Conservation (phyloP, 2,888 invertebrate species). For the Drosophila colorata region DNA sequence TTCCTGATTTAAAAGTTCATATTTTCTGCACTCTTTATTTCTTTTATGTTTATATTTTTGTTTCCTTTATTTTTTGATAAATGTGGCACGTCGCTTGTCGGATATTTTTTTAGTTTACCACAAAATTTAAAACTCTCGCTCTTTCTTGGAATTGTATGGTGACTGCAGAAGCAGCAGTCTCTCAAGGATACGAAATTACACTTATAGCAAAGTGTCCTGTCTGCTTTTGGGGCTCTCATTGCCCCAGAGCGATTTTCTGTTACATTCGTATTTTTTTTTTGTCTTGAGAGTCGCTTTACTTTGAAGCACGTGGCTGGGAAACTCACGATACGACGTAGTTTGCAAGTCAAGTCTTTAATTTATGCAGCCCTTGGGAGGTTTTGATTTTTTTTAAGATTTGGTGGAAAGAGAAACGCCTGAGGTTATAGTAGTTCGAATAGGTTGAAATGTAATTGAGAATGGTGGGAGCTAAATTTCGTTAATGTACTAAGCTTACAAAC, state of each 20-base stretch:
- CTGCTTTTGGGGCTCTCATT: constrained; percentile 65
- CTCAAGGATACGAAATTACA: constrained; percentile 75
- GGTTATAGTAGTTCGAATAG: constrained; percentile 48
- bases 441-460: constrained; percentile 44
- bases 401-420: constrained; percentile 31
- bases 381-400: constrained; percentile 70
- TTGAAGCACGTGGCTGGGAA: constrained; percentile 19
- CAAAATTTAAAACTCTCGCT: constrained; percentile 64
- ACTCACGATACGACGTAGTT: constrained; percentile 5
- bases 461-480: constrained; percentile 29
- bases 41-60: constrained; percentile 2
- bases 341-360: constrained; percentile 82
- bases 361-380: constrained; percentile 82
- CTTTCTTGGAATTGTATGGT: constrained; percentile 67
- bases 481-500: not conserved
- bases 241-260: constrained; percentile 79
- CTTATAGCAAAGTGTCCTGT: constrained; percentile 62
- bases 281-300: constrained; percentile 38
- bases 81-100: constrained; percentile 77
- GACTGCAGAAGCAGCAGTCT: constrained; percentile 40
- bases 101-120: constrained; percentile 37
- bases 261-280: constrained; percentile 34
- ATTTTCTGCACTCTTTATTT: constrained; percentile 40
- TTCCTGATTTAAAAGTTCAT: constrained; percentile 37
- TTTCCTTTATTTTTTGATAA: constrained; percentile 64